These are phyloP conservation scores for Antechinus flavipes DNA, from an alignment of 2,113 vertebrate genomes.

Conservation along the genomic window DNA sequence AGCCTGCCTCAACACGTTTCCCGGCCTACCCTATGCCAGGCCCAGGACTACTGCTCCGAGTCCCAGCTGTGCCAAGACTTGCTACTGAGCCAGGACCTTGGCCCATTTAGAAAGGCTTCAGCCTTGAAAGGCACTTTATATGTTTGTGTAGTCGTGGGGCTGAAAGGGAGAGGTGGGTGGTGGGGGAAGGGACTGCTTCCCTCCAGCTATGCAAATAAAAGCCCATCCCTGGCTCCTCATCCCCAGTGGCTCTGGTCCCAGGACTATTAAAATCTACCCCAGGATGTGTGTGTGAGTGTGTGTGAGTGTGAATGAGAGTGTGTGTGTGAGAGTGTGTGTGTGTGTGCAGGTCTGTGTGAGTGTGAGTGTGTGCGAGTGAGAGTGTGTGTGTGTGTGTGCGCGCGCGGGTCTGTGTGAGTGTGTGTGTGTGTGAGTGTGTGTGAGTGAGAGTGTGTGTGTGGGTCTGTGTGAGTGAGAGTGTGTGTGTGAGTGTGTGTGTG, in stretches of 20 bases:
- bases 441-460: no score
- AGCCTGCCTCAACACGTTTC: not conserved
- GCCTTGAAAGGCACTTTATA: not conserved
- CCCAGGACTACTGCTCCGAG: not conserved
- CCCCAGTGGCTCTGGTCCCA: not conserved
- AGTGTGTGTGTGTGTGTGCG: not conserved
- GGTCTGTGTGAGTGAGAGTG: no score
- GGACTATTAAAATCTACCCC: not conserved
- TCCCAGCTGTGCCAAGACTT: not conserved
- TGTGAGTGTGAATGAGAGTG: no score
- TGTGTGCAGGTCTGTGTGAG: no score
- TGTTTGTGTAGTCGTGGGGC: not conserved
- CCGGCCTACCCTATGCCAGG: not conserved
- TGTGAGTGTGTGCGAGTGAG: no score
- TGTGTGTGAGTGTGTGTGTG: not conserved
- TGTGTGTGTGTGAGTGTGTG: no score
- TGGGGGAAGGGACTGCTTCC: not conserved
- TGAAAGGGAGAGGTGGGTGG: not conserved
- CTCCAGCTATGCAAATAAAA: not conserved
- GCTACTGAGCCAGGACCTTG: not conserved
- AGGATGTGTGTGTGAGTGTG: not conserved
- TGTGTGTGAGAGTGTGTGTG: no score
- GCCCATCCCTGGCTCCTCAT: not conserved
- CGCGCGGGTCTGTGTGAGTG: no score
- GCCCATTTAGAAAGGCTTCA: not conserved